Evolutionary conservation across 2,888 invertebrate genomes (phyloP).

Genomic region (Hemithea aestivaria): DNA sequence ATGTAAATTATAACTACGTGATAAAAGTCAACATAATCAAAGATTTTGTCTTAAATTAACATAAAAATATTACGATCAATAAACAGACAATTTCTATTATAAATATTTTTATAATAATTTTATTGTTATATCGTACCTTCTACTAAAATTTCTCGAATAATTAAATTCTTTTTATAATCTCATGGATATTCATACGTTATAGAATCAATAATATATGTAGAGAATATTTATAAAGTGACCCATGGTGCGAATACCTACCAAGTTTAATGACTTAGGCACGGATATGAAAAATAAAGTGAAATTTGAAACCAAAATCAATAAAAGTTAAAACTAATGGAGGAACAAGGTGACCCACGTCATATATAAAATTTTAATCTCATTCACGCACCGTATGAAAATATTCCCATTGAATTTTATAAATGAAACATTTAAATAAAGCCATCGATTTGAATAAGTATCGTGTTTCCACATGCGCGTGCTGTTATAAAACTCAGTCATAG

Average conservation of each 20-base stretch:
- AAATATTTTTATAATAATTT: too few species aligned
- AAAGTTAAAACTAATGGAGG: slow-evolving; percentile 27
- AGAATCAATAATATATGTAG: slow-evolving; percentile 10
- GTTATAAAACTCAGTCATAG: slow-evolving; percentile 31
- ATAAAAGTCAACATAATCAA: too few species aligned
- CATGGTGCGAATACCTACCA: slow-evolving; percentile 12
- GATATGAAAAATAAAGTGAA: slow-evolving; percentile 25
- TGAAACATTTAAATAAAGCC: slow-evolving; percentile 30
- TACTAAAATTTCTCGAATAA: too few species aligned
- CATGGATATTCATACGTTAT: slow-evolving; percentile 5
- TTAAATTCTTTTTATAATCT: too few species aligned
- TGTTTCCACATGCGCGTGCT: slow-evolving; percentile 27
- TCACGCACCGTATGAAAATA: slow-evolving; percentile 24
- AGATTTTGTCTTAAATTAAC: too few species aligned
- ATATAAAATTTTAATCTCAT: slow-evolving; percentile 28
- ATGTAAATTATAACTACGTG: too few species aligned
- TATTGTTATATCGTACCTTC: too few species aligned
- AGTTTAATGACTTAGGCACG: slow-evolving; percentile 12
- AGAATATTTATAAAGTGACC: slow-evolving; percentile 10
- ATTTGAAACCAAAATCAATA: slow-evolving; percentile 25
- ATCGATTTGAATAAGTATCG: slow-evolving; percentile 31
- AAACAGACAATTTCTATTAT: too few species aligned
- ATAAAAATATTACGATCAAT: too few species aligned
- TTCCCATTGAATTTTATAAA: slow-evolving; percentile 27
- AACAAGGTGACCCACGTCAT: slow-evolving; percentile 24